phyloP scores from a whole-genome alignment of 1,140 invertebrate genomes.

The Bombus cullumanus region DNA sequence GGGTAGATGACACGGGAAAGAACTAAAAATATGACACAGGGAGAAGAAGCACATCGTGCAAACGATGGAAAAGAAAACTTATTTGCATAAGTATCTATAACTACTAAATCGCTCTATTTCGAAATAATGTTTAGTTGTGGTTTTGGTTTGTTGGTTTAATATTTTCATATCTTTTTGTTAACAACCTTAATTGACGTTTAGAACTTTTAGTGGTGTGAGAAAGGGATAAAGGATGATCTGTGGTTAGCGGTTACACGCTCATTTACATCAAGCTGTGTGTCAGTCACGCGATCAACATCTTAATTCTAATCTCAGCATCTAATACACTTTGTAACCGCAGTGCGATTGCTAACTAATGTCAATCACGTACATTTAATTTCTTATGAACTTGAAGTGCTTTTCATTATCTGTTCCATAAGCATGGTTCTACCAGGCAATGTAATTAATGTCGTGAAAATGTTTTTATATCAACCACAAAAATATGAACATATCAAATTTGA shows the following conservation, averaged over 20 bases:
- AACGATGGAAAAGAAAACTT: background rate
- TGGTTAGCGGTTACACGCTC: slow-evolving; percentile 40
- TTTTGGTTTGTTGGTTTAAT: slow-evolving; percentile 4
- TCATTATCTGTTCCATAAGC: too few species aligned
- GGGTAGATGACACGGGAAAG: background rate
- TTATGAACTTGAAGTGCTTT: background rate
- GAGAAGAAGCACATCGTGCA: background rate
- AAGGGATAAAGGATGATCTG: slow-evolving; percentile 25
- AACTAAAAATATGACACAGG: background rate
- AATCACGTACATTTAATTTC: too few species aligned
- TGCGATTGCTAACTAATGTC: background rate
- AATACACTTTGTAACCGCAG: background rate
- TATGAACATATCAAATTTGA: too few species aligned
- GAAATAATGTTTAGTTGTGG: background rate
- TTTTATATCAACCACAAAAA: too few species aligned
- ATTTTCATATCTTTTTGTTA: background rate
- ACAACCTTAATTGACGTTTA: slow-evolving; percentile 15
- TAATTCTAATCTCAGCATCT: slow-evolving; percentile 14
- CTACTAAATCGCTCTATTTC: background rate
- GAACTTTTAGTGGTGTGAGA: background rate
- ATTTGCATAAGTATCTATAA: background rate
- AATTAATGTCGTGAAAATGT: too few species aligned
- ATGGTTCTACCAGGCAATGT: too few species aligned
- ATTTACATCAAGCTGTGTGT: slow-evolving; percentile 27
- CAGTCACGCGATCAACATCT: slow-evolving; percentile 40